Percentiles rank a stretch among this genome's conserved stretches.
Conservation (phyloP, 2,797 vertebrate species). For the Buceros bicornis region DNA sequence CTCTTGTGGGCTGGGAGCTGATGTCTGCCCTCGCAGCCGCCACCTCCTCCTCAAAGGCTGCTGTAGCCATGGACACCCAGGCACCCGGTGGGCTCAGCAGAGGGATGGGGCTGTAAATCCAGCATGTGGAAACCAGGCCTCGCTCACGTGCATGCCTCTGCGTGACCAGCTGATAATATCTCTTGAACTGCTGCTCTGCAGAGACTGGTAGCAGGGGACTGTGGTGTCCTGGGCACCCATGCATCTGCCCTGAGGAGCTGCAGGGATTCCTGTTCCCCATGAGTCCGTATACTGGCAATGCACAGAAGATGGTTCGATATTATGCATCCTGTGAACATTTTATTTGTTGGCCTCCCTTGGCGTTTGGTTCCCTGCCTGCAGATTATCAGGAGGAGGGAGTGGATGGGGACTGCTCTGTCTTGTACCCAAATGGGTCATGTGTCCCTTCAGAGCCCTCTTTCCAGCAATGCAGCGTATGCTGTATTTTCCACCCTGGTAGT, state of each 20-base stretch:
- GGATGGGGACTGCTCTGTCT: background rate
- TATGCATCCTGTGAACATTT: background rate
- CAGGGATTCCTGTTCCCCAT: background rate
- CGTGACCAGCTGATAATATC: accelerated
- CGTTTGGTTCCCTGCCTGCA: background rate
- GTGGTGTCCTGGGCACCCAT: background rate
- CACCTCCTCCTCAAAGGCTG: background rate
- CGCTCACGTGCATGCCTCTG: accelerated
- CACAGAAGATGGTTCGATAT: background rate
- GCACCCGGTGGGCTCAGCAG: background rate
- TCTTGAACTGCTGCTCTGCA: background rate
- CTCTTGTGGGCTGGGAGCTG: background rate
- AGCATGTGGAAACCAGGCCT: background rate
- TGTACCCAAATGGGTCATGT: background rate
- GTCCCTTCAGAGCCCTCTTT: background rate
- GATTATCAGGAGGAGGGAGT: background rate
- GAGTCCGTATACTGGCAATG: background rate
- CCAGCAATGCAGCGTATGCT: background rate
- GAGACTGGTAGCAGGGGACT: background rate
- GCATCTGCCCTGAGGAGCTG: accelerated
- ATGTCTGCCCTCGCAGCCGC: background rate
- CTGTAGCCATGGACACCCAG: background rate
- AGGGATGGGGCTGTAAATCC: background rate
- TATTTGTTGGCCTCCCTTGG: background rate
- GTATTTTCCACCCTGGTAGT: background rate